Percentiles rank a stretch among this genome's conserved stretches.
phyloP scores from a whole-genome alignment of 2,888 invertebrate species.

The Hymenopus coronatus region DNA sequence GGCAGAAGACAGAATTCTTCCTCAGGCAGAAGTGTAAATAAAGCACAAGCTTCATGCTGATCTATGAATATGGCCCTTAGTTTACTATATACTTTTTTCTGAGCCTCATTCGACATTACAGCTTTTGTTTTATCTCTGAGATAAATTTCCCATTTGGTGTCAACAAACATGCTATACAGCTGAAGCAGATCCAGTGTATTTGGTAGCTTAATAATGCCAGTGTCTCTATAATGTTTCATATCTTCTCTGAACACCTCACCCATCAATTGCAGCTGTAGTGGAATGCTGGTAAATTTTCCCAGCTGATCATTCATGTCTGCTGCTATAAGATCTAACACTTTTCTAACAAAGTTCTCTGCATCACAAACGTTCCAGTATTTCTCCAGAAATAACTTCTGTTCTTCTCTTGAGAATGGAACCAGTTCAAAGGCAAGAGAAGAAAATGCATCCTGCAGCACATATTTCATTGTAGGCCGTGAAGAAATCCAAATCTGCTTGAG shows the following conservation, averaged over 20 bases:
- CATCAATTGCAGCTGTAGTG: conserved; percentile 19
- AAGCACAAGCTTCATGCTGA: conserved; percentile 6
- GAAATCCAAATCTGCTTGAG: background rate
- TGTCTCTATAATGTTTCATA: background rate
- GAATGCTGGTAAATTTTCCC: conserved; percentile 21
- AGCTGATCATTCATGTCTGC: background rate
- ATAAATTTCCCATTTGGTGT: conserved; percentile 22
- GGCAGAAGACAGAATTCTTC: background rate
- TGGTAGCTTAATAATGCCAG: background rate
- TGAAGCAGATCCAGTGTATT: conserved; percentile 11
- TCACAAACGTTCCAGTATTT: background rate
- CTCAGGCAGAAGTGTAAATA: background rate
- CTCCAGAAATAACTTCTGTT: background rate
- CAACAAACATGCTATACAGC: conserved; percentile 21
- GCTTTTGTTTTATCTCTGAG: conserved; percentile 19
- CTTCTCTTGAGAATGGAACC: background rate
- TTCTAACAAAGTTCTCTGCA: background rate
- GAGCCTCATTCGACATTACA: background rate
- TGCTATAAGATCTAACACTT: background rate
- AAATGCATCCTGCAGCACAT: background rate
- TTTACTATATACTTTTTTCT: background rate
- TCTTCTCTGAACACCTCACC: conserved; percentile 21
- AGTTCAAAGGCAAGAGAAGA: background rate
- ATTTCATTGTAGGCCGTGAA: background rate
- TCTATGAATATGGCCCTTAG: background rate